Percentiles rank a stretch among this genome's conserved stretches.
Conservation (phyloP, 2,113 vertebrate species). For the Anhinga anhinga region DNA sequence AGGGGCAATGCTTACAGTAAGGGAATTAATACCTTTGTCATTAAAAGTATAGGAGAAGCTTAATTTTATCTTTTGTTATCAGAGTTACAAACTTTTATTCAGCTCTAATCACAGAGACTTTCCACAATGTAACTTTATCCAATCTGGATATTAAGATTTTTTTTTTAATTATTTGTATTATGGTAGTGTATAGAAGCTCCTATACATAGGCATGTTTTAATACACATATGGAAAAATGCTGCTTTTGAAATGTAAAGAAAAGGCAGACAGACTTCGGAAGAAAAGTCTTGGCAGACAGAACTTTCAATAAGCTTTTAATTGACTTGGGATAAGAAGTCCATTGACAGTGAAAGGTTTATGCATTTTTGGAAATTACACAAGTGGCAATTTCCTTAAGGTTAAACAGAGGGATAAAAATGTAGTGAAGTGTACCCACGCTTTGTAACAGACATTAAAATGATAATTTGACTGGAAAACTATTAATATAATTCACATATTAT, state of each 20-base stretch:
- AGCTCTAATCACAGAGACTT: neutral
- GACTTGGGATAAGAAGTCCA: neutral
- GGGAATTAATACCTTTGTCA: neutral
- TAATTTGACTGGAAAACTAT: neutral
- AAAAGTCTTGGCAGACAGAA: neutral
- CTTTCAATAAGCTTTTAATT: slow-evolving; percentile 20
- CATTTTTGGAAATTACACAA: neutral
- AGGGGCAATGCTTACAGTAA: neutral
- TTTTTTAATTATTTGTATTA: neutral
- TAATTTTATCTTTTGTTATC: neutral
- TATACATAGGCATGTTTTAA: neutral
- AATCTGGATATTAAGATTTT: neutral
- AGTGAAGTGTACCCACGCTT: neutral
- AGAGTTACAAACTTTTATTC: neutral
- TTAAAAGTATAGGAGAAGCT: neutral
- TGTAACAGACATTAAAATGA: neutral
- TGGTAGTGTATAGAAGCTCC: neutral
- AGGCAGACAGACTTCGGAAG: neutral
- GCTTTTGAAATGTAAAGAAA: neutral
- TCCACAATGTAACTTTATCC: neutral
- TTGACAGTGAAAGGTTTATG: neutral
- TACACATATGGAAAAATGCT: neutral
- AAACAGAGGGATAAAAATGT: neutral
- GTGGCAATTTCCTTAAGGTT: neutral
- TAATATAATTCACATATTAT: neutral